Conservation (phyloP, 2,888 invertebrate genomes). For the Andrena flavipes region DNA sequence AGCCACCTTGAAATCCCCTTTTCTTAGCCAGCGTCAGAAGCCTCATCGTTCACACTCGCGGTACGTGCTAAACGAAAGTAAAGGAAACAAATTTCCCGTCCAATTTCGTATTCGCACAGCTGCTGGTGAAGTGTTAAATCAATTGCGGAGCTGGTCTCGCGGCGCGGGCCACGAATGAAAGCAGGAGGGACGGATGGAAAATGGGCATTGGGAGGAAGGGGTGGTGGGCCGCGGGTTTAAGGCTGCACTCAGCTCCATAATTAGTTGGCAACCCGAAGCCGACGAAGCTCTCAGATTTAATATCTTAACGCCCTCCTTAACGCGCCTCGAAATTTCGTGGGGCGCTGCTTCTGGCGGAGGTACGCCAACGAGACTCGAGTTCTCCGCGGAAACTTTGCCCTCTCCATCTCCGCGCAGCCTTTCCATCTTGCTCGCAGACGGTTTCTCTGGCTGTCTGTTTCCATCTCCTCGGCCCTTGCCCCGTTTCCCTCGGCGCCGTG, state of each 20-base stretch:
- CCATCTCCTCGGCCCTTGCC: not conserved
- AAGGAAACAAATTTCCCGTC: constrained; percentile 73
- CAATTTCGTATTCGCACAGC: constrained; percentile 78
- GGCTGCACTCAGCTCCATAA: constrained; percentile 80
- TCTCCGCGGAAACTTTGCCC: constrained; percentile 68
- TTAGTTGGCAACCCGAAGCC: constrained; percentile 78
- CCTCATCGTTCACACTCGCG: not conserved
- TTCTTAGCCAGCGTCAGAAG: not conserved
- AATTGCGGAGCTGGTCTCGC: constrained; percentile 74
- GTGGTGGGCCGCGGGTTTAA: constrained; percentile 60
- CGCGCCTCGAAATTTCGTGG: constrained; percentile 75
- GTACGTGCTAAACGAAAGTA: constrained; percentile 58
- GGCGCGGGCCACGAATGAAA: constrained; percentile 22
- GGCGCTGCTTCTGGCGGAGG: constrained; percentile 71
- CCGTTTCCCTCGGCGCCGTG: constrained; percentile 1
- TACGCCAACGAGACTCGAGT: constrained; percentile 61
- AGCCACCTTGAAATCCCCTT: not conserved
- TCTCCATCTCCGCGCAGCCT: constrained; percentile 11
- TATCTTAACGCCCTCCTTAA: constrained; percentile 81
- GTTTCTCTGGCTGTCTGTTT: constrained; percentile 7
- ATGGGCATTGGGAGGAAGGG: constrained; percentile 18
- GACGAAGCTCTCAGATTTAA: constrained; percentile 77
- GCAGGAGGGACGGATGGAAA: constrained; percentile 22
- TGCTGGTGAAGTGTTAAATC: constrained; percentile 81
- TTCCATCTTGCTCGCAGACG: constrained; percentile 4